phyloP scores from a whole-genome alignment of 1,140 invertebrate species.

The Drosophila repleta region DNA sequence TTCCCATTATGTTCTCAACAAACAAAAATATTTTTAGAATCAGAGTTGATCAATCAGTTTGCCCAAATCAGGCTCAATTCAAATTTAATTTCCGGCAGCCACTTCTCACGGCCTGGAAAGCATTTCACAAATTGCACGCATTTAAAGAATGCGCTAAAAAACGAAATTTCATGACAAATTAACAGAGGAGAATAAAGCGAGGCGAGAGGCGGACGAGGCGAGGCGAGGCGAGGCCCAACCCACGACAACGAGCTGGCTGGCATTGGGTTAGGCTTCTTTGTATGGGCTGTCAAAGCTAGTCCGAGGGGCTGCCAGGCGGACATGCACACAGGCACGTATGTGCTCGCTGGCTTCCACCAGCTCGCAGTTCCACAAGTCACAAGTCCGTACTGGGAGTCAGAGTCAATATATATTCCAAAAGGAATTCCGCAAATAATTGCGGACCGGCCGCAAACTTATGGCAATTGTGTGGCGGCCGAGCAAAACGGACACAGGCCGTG shows the following conservation, averaged over 20 bases:
- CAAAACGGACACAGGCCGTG: constrained; percentile 20
- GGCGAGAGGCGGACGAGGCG: too few relatives aligned
- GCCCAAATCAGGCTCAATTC: not conserved
- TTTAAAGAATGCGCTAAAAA: constrained; percentile 48
- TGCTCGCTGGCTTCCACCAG: constrained; percentile 8
- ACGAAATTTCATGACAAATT: constrained; percentile 71
- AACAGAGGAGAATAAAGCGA: constrained; percentile 45
- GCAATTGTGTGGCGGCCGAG: constrained; percentile 67
- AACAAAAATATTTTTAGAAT: too few relatives aligned
- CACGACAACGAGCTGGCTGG: constrained; percentile 25
- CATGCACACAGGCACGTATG: constrained; percentile 43
- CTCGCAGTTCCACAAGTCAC: constrained; percentile 19
- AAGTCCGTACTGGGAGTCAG: constrained; percentile 43
- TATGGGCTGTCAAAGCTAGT: constrained; percentile 70
- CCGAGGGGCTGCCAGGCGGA: constrained; percentile 24
- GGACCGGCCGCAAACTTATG: constrained; percentile 72
- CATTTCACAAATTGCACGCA: constrained; percentile 17
- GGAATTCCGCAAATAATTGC: constrained; percentile 83
- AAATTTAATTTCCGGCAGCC: not conserved
- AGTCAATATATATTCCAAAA: constrained; percentile 83
- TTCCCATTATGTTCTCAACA: too few relatives aligned
- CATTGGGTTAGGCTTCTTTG: constrained; percentile 67
- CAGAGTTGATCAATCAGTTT: not conserved
- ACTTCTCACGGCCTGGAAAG: constrained; percentile 1
- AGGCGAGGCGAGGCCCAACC: constrained; percentile 4